Base-by-base conservation (phyloP, 1,140 invertebrate genomes). In the Belonocnema kinseyi region DNA sequence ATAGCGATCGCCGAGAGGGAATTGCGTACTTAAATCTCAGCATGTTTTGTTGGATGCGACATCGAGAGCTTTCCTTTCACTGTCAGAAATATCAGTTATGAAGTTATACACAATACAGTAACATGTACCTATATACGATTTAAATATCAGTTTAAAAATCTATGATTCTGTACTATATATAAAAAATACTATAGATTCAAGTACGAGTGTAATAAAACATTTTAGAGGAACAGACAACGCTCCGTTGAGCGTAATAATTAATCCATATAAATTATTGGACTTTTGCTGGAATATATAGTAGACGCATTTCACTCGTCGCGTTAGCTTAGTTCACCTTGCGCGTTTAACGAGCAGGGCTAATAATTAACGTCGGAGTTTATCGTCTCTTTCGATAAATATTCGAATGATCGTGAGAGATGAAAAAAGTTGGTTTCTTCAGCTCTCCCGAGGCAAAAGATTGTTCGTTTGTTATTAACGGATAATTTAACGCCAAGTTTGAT, bases 241-340 rank as follows among this genome's bases (percentile, higher is more conserved):
- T 77, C 66, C 74, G 70, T 56, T 80, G 79, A 50, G 21, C 73
- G 21, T 54, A 17, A 75, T 74, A 79, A 79, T 77, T 80, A 80
- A 61, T 77, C n/a, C 61, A 51, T 33, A 66, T n/a, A 66, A 72
- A 75, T 52, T 40, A 70, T 74, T 56, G 40, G 33, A 40, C 2
- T 66, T 66, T 66, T 66, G 14, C 61, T 66, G 33, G 33, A 66
- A 66, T 33, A 66, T 46, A 40, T 46, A 10, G 40, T 10, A 46
- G 50, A 21, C 2, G 26, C n/a, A 50, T 54, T 51, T 73, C 71
- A 50, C 50, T 70, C 10, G 50, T 66, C 54, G 17, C 26, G 52
- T 53, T 40, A 33, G 16, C 14, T 16, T 12, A 56, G 6, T 74
- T 61, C 13, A 58, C 13, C 46, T 40, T 58, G 19, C 51, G 14